phyloP scores from a whole-genome alignment of 2,113 vertebrate genomes.

The Holacanthus passer region DNA sequence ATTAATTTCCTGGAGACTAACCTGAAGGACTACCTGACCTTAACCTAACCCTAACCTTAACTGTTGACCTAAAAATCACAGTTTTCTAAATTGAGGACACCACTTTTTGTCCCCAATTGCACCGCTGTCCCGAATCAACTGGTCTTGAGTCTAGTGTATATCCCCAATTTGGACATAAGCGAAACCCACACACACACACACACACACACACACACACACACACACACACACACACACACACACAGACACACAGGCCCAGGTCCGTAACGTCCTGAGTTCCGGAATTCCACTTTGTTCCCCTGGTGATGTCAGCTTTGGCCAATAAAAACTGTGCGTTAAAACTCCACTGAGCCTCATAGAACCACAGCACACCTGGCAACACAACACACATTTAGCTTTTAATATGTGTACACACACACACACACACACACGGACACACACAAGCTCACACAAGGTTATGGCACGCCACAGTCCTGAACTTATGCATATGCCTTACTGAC shows the following conservation, averaged over 20 bases:
- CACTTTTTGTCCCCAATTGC: no score
- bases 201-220: neutral
- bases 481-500: slow-evolving; percentile 11
- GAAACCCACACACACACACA: no score
- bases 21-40: no score
- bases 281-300: slow-evolving; percentile 78
- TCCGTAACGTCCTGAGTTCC: slow-evolving; percentile 48
- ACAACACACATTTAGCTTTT: slow-evolving; percentile 70
- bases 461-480: slow-evolving; percentile 28
- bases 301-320: slow-evolving; percentile 73
- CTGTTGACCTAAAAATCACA: no score
- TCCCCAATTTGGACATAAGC: no score
- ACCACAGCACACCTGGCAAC: slow-evolving; percentile 77
- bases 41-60: no score
- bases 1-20: no score
- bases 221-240: slow-evolving; percentile 26
- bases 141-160: no score
- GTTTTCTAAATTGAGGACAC: no score
- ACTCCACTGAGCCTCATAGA: slow-evolving; percentile 75
- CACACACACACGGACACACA: slow-evolving; percentile 35
- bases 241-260: slow-evolving; percentile 16
- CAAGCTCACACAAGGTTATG: slow-evolving; percentile 41
- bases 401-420: slow-evolving; percentile 47
- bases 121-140: no score
- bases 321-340: slow-evolving; percentile 74